Evolutionary conservation across 2,888 invertebrate species (phyloP), one percentile per base, ranked within the genome.

Genomic region (Drosophila hamatofila): DNA sequence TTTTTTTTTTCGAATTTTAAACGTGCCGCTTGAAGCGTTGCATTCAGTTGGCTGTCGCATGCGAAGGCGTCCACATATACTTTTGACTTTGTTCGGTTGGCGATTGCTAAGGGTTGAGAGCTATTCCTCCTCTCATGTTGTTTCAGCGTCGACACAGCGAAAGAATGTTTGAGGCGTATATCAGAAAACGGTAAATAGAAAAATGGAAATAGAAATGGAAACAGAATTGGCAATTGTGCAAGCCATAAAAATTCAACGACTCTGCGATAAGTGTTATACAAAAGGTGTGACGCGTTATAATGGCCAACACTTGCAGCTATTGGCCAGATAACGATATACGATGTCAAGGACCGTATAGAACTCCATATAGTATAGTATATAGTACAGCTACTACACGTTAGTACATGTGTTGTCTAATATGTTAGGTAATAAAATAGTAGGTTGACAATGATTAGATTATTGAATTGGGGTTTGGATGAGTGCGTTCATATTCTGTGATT

Each of bases 141-240:
- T 73, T 79, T 56, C 85, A 89, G 72, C 73, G 65, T 37, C 80
- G 76, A 44, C 77, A 75, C 33, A 72, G 88, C 64, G 75, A 79
- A 49, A 83, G 80, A 75, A 91, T 91, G 91, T 89, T 90, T 75
- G 88, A 90, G 69, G 90, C 90, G 89, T 87, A 90, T 72, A 83
- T 88, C 79, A 87, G 80, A 85, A 91, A 90, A 87, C 91, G 91
- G 91, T 91, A 81, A 81, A 58, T 66, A 37, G 6, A 49, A 61
- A 70, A 51, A 59, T 21, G n/a, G 18, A 42, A 42, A 69, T 63
- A 18, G 8, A 60, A 35, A 33, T 33, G 9, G 21, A 27, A 62
- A 62, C 21, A 27, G 56, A 48, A 72, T 30, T 56, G 51, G 16
- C 51, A 52, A 52, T 52, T 35, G 35, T 18, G 62, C 63, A 68